Percentiles rank a stretch among this genome's conserved stretches.
Conservation (phyloP, 2,113 vertebrate species). For the Stigmatopora nigra region DNA sequence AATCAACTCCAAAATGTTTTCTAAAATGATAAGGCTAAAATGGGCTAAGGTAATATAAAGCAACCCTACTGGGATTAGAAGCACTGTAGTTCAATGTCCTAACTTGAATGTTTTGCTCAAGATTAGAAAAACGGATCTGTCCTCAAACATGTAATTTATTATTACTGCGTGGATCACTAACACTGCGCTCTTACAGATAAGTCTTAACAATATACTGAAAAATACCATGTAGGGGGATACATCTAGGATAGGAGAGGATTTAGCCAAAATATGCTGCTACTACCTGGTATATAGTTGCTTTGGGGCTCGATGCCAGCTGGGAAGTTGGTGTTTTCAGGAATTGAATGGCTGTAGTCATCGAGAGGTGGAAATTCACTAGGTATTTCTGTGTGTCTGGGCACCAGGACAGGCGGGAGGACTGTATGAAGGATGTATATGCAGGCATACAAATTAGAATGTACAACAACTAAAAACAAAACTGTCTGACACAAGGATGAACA, state of each 20-base stretch:
- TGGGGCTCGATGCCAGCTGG: constrained; percentile 96
- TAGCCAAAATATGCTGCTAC: not conserved
- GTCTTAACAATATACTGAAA: not conserved
- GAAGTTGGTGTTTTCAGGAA: constrained; percentile 99
- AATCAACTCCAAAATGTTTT: not conserved
- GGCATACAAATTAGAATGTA: not conserved
- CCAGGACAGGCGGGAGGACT: constrained; percentile 95
- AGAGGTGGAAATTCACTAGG: constrained; percentile 90
- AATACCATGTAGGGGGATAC: not conserved
- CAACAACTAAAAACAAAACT: constrained; percentile 2
- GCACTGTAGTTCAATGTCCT: too few species aligned
- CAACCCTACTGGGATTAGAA: too few species aligned
- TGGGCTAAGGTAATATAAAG: not conserved
- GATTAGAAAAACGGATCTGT: not conserved
- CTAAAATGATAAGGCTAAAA: not conserved
- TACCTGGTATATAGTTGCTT: constrained; percentile 99
- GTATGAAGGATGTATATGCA: constrained; percentile 18
- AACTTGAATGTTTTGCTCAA: not conserved
- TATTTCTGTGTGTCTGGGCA: constrained; percentile 93
- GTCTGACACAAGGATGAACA: not conserved
- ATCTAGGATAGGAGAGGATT: not conserved
- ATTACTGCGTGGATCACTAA: not conserved
- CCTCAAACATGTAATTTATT: not conserved
- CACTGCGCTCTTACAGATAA: not conserved
- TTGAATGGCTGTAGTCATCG: constrained; percentile 98